Conservation (phyloP, 2,888 invertebrate genomes). For the Phaonia tiefii region DNA sequence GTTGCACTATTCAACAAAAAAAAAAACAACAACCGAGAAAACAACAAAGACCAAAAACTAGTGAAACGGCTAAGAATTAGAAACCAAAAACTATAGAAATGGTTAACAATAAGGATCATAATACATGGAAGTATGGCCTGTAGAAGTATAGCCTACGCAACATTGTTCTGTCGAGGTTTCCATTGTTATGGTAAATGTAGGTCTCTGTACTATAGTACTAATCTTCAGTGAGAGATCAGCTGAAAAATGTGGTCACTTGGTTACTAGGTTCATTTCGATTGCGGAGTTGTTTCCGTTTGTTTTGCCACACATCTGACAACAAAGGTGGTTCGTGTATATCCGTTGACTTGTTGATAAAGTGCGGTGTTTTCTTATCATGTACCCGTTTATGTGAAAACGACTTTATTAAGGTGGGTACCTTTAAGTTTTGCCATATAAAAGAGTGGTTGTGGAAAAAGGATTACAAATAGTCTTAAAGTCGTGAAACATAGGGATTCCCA, state of each 20-base stretch:
- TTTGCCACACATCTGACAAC: neutral
- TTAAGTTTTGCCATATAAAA: too few relatives aligned
- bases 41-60: too few relatives aligned
- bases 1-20: constrained; percentile 31
- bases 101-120: too few relatives aligned
- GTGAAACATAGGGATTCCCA: too few relatives aligned
- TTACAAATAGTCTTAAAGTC: too few relatives aligned
- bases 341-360: constrained; percentile 54
- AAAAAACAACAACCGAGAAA: too few relatives aligned
- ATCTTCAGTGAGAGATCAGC: neutral
- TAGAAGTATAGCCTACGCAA: constrained; percentile 27
- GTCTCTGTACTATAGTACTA: constrained; percentile 37
- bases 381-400: constrained; percentile 16
- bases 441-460: too few relatives aligned
- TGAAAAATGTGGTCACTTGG: constrained; percentile 61
- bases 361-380: constrained; percentile 51
- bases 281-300: constrained; percentile 33
- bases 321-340: constrained; percentile 18
- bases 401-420: constrained; percentile 38
- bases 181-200: constrained; percentile 36
- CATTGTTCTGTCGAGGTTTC: constrained; percentile 18
- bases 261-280: constrained; percentile 55
- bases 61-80: neutral
- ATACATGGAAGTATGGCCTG: neutral
- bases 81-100: too few relatives aligned